Evolutionary conservation across 2,888 invertebrate genomes (phyloP).

Genomic region (Apamea anceps): DNA sequence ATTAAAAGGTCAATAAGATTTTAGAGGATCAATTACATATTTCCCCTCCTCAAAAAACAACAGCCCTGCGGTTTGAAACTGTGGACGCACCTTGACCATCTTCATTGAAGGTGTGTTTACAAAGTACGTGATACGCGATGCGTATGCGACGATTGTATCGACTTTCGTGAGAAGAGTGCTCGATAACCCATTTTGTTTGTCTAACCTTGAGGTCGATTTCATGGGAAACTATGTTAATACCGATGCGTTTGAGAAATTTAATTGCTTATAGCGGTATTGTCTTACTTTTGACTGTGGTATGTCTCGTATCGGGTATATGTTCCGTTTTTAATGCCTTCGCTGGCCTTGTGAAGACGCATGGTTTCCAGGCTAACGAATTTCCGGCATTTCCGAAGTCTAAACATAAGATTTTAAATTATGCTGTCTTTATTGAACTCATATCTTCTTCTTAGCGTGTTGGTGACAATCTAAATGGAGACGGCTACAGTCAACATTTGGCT

Average conservation of each 20-base stretch:
- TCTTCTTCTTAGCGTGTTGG: neutral
- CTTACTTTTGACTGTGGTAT: conserved; percentile 44
- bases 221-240: conserved; percentile 72
- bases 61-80: neutral
- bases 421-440: too few species aligned
- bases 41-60: neutral
- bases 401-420: neutral
- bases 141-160: conserved; percentile 48
- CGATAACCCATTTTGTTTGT: conserved; percentile 66
- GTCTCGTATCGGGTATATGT: neutral
- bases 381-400: neutral
- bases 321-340: neutral
- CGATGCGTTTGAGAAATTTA: conserved; percentile 60
- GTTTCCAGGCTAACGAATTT: neutral
- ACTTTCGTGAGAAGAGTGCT: conserved; percentile 66
- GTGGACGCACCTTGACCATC: conserved; percentile 14
- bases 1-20: too few species aligned
- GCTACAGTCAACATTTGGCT: neutral
- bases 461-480: neutral
- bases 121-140: conserved; percentile 39
- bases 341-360: neutral
- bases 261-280: conserved; percentile 60
- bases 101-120: conserved; percentile 49
- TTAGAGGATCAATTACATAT: too few species aligned
- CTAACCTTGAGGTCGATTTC: conserved; percentile 72